Evolutionary conservation across 2,797 vertebrate genomes (phyloP).

Genomic region (Darevskia nairensis): DNA sequence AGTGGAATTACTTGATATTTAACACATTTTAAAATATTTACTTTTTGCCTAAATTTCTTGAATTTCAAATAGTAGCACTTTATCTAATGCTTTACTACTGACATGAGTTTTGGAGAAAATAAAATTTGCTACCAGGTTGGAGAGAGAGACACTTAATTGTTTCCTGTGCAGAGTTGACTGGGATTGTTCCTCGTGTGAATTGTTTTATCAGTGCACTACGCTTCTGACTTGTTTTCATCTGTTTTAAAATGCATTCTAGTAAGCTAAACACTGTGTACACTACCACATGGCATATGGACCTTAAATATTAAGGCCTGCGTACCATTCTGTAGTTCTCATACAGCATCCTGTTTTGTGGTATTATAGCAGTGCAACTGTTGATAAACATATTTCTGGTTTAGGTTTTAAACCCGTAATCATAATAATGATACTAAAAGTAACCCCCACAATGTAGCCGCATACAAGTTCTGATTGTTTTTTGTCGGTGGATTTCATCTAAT

Average conservation of each 20-base stretch:
- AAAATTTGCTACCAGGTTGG: constrained; percentile 57
- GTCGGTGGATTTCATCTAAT: constrained; percentile 63
- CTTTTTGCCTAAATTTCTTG: constrained; percentile 62
- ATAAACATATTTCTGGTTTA: background rate
- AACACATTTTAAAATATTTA: constrained; percentile 65
- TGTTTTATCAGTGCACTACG: constrained; percentile 56
- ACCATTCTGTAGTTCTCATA: constrained; percentile 1
- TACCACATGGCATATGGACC: constrained; percentile 48
- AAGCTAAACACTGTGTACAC: constrained; percentile 37
- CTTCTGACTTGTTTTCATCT: constrained; percentile 55
- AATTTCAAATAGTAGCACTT: constrained; percentile 82
- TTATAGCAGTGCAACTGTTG: background rate
- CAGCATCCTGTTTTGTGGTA: background rate
- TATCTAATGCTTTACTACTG: constrained; percentile 83
- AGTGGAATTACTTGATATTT: constrained; percentile 66
- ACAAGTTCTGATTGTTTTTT: constrained; percentile 59
- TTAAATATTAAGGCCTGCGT: background rate
- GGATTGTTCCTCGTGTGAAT: constrained; percentile 65
- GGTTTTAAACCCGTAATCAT: background rate
- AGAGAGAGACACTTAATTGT: constrained; percentile 60
- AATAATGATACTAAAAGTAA: constrained; percentile 40
- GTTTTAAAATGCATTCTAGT: constrained; percentile 52
- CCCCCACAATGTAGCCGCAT: constrained; percentile 56
- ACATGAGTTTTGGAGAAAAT: constrained; percentile 69
- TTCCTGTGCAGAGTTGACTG: constrained; percentile 67